Base-by-base conservation (phyloP, 2,797 vertebrate genomes). In the Coregonus suidteri region DNA sequence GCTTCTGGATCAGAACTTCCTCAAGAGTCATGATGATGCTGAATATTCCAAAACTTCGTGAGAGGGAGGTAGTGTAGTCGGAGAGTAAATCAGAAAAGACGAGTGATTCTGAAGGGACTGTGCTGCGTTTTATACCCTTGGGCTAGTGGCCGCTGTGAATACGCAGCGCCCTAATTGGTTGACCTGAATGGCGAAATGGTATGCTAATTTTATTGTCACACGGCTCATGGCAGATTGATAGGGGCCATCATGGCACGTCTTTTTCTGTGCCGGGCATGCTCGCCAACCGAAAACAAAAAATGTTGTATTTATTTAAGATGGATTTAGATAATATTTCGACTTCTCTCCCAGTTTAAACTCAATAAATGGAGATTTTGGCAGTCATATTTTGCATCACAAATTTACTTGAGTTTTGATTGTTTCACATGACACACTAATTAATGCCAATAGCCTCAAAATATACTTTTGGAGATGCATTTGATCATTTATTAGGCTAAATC, bases 201-300 rank as follows among this genome's bases (percentile, higher is more conserved):
- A 94, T 94, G 94, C 90, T 93, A 94, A 94, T 94, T 47, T 77
- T 74, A 88, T 93, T 94, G 93, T 94, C 89, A 77, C 88, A 82
- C 62, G 91, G 90, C 94, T 93, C 93, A 92, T 94, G 93, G 93
- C 93, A 93, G 93, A 93, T 94, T 94, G 91, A 94, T 92, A 84
- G 86, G 83, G 88, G 87, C 91, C 89, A 87, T 82, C 51, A 81
- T 85, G 88, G 77, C 82, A 76, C 78, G 75, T 81, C 34, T 82
- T 81, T 37, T 20, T 4, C 79, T 84, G 77, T 79, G 62, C 41
- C 75, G 52, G 34, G n/a, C 59, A 6, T 74, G 67, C 62, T 72
- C 41, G 31, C 31, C 62, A 9, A 51, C 37, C 7, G 13, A 56
- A 70, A 62, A 66, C 52, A 71, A 89, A 88, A 87, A 87, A 68